Conservation (phyloP, 2,797 vertebrate genomes). For the Moxostoma hubbsi region DNA sequence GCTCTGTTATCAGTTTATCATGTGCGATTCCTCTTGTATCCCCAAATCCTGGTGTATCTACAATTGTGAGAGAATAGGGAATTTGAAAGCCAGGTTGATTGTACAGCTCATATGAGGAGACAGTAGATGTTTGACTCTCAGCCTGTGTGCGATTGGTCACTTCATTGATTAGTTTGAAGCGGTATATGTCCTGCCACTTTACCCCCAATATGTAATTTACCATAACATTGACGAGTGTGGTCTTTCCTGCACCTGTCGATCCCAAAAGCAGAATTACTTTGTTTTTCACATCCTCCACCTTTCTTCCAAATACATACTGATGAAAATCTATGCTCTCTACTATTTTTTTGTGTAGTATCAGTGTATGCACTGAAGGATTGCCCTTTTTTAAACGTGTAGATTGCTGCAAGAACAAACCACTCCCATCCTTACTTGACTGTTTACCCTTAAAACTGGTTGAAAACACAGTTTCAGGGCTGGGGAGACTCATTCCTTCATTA, state of each 20-base stretch:
- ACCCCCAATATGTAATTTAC: slow-evolving; percentile 51
- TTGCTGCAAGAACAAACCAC: slow-evolving; percentile 34
- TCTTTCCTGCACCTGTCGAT: slow-evolving; percentile 55
- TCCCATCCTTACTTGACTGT: slow-evolving; percentile 1
- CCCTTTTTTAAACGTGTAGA: slow-evolving; percentile 30
- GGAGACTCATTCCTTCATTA: slow-evolving; percentile 43
- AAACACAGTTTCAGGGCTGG: slow-evolving; percentile 29
- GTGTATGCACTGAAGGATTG: slow-evolving; percentile 29
- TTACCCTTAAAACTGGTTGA: background rate
- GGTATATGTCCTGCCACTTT: slow-evolving; percentile 47
- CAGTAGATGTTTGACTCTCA: slow-evolving; percentile 51
- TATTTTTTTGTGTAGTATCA: background rate
- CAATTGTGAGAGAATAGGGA: slow-evolving; percentile 60
- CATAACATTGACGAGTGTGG: slow-evolving; percentile 55
- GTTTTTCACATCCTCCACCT: slow-evolving; percentile 51
- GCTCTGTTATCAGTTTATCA: slow-evolving; percentile 55
- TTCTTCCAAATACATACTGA: slow-evolving; percentile 43
- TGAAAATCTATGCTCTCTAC: slow-evolving; percentile 20
- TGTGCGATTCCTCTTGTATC: slow-evolving; percentile 57
- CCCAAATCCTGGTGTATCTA: slow-evolving; percentile 67
- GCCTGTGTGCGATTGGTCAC: slow-evolving; percentile 52
- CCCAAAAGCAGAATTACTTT: slow-evolving; percentile 54
- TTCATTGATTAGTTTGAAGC: slow-evolving; percentile 54
- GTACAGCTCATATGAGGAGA: slow-evolving; percentile 54
- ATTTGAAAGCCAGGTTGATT: slow-evolving; percentile 52